phyloP scores from a whole-genome alignment of 2,797 vertebrate species.

The Podarcis lilfordi region DNA sequence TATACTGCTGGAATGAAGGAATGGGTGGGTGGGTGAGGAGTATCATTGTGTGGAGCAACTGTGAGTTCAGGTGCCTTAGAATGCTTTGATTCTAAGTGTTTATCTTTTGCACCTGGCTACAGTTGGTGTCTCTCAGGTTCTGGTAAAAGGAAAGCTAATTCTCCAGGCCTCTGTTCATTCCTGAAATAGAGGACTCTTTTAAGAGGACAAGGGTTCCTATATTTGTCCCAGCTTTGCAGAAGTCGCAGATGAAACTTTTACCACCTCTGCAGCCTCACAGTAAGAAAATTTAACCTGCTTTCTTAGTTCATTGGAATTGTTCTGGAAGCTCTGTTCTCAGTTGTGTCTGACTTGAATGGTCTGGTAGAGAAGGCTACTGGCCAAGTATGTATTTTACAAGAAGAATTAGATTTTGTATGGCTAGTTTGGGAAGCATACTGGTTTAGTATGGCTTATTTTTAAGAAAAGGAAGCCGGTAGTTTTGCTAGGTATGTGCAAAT shows the following conservation, averaged over 20 bases:
- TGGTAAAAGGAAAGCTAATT: neutral
- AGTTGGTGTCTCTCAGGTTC: neutral
- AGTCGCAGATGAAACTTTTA: neutral
- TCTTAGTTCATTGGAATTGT: neutral
- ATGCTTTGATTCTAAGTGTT: too few relatives aligned
- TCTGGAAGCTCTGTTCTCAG: neutral
- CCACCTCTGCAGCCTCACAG: neutral
- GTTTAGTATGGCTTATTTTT: slow-evolving; percentile 17
- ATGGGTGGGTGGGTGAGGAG: too few relatives aligned
- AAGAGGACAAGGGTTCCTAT: neutral
- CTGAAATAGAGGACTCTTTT: neutral
- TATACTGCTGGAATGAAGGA: too few relatives aligned
- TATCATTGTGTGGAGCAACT: too few relatives aligned
- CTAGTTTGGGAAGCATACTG: slow-evolving; percentile 5
- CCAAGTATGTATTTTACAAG: neutral
- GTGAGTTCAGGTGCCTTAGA: too few relatives aligned
- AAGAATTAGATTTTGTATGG: slow-evolving; percentile 21
- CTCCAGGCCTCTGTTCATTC: neutral
- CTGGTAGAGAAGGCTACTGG: neutral
- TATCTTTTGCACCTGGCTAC: neutral
- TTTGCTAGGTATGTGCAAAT: slow-evolving; percentile 5
- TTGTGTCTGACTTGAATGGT: neutral
- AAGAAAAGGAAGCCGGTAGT: neutral
- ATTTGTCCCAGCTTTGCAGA: neutral
- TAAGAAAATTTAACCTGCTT: too few relatives aligned